Evolutionary conservation across 1,140 invertebrate genomes (phyloP).

Genomic region (Sesamia nonagrioides): DNA sequence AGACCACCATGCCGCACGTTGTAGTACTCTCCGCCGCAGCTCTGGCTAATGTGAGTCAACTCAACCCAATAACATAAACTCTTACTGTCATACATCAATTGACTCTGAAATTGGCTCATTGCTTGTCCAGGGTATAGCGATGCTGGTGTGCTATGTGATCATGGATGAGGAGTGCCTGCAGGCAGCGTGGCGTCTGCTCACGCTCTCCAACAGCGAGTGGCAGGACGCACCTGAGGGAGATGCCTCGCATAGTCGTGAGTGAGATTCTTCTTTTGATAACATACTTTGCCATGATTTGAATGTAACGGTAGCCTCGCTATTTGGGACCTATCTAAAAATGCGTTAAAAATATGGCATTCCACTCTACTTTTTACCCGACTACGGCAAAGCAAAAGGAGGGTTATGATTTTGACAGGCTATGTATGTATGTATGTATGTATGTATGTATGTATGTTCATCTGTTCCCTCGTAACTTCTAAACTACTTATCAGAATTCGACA

Average conservation of each 20-base stretch:
- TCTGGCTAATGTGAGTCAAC: constrained; percentile 71
- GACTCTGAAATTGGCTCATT: background rate
- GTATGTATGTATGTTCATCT: no score
- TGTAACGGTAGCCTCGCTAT: no score
- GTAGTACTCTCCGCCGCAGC: constrained; percentile 71
- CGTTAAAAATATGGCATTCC: no score
- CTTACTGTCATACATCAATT: background rate
- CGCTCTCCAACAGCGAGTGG: constrained; percentile 67
- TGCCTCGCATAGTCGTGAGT: constrained; percentile 81
- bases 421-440: no score
- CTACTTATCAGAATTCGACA: no score
- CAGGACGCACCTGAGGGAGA: constrained; percentile 72
- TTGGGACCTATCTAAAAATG: no score
- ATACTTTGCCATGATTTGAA: no score
- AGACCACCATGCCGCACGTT: constrained; percentile 65
- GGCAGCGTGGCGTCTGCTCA: constrained; percentile 65
- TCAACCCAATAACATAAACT: background rate
- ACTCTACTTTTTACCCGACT: no score
- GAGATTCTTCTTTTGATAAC: no score
- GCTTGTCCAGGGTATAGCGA: constrained; percentile 71
- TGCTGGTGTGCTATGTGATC: constrained; percentile 81
- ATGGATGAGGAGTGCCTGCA: constrained; percentile 76
- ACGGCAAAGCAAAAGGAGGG: no score
- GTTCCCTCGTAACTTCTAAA: no score
- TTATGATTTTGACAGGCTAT: no score